Base-by-base conservation (phyloP, 2,113 vertebrate genomes). In the Cinclus mexicanus region DNA sequence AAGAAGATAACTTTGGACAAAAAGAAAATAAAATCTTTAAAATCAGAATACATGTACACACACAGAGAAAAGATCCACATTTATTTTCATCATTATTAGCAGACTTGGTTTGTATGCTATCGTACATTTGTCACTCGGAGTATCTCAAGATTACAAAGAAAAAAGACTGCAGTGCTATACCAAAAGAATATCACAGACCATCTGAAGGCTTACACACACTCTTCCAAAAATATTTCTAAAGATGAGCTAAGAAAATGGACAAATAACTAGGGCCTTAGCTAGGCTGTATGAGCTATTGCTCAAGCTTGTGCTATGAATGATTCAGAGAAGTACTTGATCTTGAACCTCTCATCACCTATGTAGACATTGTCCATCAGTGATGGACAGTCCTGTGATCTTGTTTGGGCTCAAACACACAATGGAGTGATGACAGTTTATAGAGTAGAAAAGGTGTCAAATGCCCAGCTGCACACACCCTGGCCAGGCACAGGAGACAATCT, bases 1-100 rank as follows among this genome's bases (percentile, higher is more conserved):
- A 78, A 91, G 41, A 81, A 84, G 24, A 8, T n/a, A 79, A 94
- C 49, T 94, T 95, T 33, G 47, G 46, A 89, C 59, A 92, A 84
- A 80, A 81, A 60, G 16, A 61, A 86, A 87, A 71, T 37, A 61
- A 57, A 60, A 80, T 16, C 14, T 89, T 97, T 93, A n/a, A 89
- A 74, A 92, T 63, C 29, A 92, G 11, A 56, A 72, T 16, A 44
- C 4, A 23, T 16, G 16, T 29, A 67, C 25, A 23, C 8, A 64
- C 25, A 80, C 11, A 75, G 2, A 46, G 44, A 49, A 64, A 53
- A 44, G n/a, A 87, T 21, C 35, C 17, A 55, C 41, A 33, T 83
- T 87, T 65, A 53, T 24, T 64, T 75, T 90, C 79, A 77, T 31
- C 21, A 44, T 37, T 52, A 16, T 29, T 88, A 64, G n/a, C 9